A percentile compares a stretch with the other conserved stretches of the same genome.
These are phyloP conservation scores for Sitobion miscanthi DNA, from an alignment of 1,140 invertebrate genomes.

Conservation along the genomic window DNA sequence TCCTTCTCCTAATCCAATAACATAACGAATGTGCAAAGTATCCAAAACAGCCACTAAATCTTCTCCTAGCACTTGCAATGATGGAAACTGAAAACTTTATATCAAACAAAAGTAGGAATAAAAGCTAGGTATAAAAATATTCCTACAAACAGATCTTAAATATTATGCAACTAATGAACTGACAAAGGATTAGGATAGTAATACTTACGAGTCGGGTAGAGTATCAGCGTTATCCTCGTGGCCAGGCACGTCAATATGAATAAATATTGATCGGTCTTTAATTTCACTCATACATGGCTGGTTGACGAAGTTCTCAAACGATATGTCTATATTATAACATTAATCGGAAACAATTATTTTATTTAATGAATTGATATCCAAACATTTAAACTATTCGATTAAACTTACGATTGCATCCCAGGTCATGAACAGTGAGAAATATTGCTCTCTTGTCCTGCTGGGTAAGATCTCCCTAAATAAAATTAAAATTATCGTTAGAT, in stretches of 20 bases:
- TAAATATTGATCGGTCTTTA: slow-evolving; percentile 83
- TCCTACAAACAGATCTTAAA: neutral
- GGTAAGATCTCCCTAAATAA: slow-evolving; percentile 76
- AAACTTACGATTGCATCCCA: slow-evolving; percentile 88
- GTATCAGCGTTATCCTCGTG: slow-evolving; percentile 83
- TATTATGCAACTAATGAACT: neutral
- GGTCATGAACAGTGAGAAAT: slow-evolving; percentile 87
- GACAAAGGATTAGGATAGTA: neutral
- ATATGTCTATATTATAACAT: slow-evolving; percentile 67
- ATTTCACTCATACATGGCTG: slow-evolving; percentile 84
- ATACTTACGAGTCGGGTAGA: slow-evolving; percentile 71
- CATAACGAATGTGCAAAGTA: slow-evolving; percentile 78
- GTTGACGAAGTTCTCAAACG: slow-evolving; percentile 78
- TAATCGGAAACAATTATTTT: neutral
- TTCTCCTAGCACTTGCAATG: slow-evolving; percentile 82
- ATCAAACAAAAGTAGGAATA: neutral
- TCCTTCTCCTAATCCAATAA: slow-evolving; percentile 86
- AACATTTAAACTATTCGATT: neutral
- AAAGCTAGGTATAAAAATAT: neutral
- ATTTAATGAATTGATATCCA: neutral
- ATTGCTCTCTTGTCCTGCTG: slow-evolving; percentile 80
- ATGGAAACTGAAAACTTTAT: slow-evolving; percentile 78
- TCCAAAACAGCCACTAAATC: slow-evolving; percentile 83
- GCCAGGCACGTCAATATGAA: slow-evolving; percentile 87
- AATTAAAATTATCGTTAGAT: slow-evolving; percentile 12